Conservation (phyloP, 2,888 invertebrate species). For the Theristus sp. region DNA sequence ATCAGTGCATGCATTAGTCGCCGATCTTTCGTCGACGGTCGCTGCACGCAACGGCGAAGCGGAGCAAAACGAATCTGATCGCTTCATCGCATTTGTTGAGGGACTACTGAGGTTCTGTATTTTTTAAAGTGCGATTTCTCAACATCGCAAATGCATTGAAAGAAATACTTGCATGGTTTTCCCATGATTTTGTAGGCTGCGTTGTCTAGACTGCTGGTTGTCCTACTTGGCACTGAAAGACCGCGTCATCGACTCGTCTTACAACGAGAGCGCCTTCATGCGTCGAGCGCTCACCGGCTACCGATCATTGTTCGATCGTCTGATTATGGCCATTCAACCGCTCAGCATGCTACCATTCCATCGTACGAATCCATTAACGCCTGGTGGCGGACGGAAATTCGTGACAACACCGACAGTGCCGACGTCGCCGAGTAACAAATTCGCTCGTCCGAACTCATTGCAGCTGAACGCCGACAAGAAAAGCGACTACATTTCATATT, state of each 20-base stretch:
- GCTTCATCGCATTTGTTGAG: slow-evolving; percentile 13
- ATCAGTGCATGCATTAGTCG: slow-evolving; percentile 59
- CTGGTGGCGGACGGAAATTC: slow-evolving; percentile 6
- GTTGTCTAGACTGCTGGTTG: slow-evolving; percentile 70
- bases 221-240: slow-evolving; percentile 66
- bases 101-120: neutral
- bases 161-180: too few species aligned
- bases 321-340: slow-evolving; percentile 57
- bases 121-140: too few species aligned
- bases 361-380: slow-evolving; percentile 6
- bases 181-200: slow-evolving; percentile 10
- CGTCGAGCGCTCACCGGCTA: slow-evolving; percentile 43
- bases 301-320: slow-evolving; percentile 46
- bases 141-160: too few species aligned
- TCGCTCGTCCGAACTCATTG: slow-evolving; percentile 1
- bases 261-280: slow-evolving; percentile 52
- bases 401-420: neutral
- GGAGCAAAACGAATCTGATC: neutral
- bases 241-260: slow-evolving; percentile 57
- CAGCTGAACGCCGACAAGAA: slow-evolving; percentile 12
- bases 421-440: neutral
- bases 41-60: neutral
- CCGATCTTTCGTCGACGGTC: slow-evolving; percentile 41
- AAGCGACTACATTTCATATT: too few species aligned
- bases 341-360: slow-evolving; percentile 59